Conservation (phyloP, 2,888 invertebrate genomes). For the Neria commutata region DNA sequence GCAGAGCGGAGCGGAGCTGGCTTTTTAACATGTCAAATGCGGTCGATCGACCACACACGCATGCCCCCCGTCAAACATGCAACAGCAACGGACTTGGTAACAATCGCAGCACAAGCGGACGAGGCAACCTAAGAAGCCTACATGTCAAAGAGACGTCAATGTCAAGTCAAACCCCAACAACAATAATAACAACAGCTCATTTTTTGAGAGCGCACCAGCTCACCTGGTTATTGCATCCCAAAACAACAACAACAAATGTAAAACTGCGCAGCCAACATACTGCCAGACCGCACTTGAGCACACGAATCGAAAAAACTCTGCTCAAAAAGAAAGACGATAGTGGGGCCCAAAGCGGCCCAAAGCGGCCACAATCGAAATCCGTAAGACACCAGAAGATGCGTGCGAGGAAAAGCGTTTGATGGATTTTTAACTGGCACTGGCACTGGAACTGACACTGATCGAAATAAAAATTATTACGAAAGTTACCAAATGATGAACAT, state of each 20-base stretch:
- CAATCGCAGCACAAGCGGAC: slow-evolving; percentile 33
- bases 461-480: too few relatives aligned
- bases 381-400: too few relatives aligned
- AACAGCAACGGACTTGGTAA: slow-evolving; percentile 3
- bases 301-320: too few relatives aligned
- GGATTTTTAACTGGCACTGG: background rate
- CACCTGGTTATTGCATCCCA: slow-evolving; percentile 1
- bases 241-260: background rate
- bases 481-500: too few relatives aligned
- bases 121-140: slow-evolving; percentile 47
- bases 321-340: slow-evolving; percentile 2
- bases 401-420: slow-evolving; percentile 7
- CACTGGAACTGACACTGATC: too few relatives aligned
- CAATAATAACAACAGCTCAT: slow-evolving; percentile 35
- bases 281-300: background rate
- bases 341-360: too few relatives aligned
- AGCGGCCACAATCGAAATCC: background rate
- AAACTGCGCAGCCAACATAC: background rate
- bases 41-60: slow-evolving; percentile 53
- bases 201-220: slow-evolving; percentile 34
- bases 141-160: slow-evolving; percentile 48
- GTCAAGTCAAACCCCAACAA: slow-evolving; percentile 29
- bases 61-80: too few relatives aligned
- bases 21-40: slow-evolving; percentile 55
- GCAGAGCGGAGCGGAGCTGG: background rate